Percentiles rank a stretch among this genome's conserved stretches.
phyloP scores from a whole-genome alignment of 2,113 vertebrate genomes.

The Oxyura jamaicensis region DNA sequence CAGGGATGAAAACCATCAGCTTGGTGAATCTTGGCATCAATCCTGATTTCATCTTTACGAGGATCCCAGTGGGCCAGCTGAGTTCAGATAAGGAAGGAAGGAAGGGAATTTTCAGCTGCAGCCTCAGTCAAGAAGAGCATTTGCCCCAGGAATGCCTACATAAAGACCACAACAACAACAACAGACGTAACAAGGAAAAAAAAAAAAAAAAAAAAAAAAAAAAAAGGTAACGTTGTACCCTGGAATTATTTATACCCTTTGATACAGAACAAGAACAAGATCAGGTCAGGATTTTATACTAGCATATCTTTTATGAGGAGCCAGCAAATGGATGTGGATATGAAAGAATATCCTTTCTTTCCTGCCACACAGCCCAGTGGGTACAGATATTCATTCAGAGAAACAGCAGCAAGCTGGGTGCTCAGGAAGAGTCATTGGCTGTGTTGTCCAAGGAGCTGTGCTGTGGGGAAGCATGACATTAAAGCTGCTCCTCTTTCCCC shows the following conservation, averaged over 20 bases:
- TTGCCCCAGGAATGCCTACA: background rate
- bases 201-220: background rate
- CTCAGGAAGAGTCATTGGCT: background rate
- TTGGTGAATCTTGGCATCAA: background rate
- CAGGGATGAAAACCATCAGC: background rate
- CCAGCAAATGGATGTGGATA: background rate
- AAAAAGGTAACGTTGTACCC: background rate
- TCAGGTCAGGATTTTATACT: background rate
- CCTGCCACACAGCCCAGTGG: background rate
- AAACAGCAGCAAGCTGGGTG: background rate
- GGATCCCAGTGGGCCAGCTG: background rate
- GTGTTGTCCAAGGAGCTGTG: background rate
- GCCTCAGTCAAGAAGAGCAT: background rate
- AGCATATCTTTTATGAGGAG: background rate
- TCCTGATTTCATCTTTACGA: background rate
- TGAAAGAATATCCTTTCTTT: background rate
- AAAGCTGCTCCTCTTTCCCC: background rate
- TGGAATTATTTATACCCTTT: background rate
- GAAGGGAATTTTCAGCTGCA: background rate
- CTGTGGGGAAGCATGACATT: background rate
- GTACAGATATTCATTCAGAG: background rate
- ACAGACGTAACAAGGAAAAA: background rate
- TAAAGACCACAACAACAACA: background rate
- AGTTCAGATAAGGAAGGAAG: background rate
- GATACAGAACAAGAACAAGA: background rate